These are phyloP conservation scores for Eutrigla gurnardus DNA, from an alignment of 2,797 vertebrate genomes.

Conservation along the genomic window DNA sequence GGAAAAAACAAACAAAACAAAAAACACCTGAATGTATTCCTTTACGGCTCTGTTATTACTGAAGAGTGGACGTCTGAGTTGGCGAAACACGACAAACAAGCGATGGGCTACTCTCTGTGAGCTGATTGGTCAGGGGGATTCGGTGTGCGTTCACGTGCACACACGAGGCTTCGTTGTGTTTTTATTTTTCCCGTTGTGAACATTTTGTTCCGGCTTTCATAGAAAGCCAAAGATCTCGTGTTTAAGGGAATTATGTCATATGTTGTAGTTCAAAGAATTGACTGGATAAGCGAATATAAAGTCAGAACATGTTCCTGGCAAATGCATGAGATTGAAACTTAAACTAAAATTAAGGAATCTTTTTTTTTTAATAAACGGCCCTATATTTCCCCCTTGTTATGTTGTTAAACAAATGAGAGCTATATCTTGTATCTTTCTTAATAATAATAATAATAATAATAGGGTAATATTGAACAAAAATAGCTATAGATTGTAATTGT, in stretches of 20 bases:
- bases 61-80: neutral
- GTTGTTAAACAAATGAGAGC: neutral
- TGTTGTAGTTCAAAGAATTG: neutral
- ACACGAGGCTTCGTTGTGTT: constrained; percentile 62
- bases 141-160: constrained; percentile 67
- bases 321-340: neutral
- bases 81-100: neutral
- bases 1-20: neutral
- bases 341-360: neutral
- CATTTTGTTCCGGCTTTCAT: constrained; percentile 72
- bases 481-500: neutral
- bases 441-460: neutral
- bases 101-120: neutral
- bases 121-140: constrained; percentile 70
- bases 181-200: constrained; percentile 56
- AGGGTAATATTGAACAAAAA: neutral
- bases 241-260: neutral
- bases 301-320: neutral
- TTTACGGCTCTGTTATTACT: neutral
- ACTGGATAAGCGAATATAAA: neutral
- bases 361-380: neutral
- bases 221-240: constrained; percentile 23
- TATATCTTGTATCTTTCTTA: neutral
- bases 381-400: neutral
- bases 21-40: rapidly evolving